A percentile compares a stretch with the other conserved stretches of the same genome.
Evolutionary conservation across 2,797 vertebrate species (phyloP).

Genomic region (Pterois miles): DNA sequence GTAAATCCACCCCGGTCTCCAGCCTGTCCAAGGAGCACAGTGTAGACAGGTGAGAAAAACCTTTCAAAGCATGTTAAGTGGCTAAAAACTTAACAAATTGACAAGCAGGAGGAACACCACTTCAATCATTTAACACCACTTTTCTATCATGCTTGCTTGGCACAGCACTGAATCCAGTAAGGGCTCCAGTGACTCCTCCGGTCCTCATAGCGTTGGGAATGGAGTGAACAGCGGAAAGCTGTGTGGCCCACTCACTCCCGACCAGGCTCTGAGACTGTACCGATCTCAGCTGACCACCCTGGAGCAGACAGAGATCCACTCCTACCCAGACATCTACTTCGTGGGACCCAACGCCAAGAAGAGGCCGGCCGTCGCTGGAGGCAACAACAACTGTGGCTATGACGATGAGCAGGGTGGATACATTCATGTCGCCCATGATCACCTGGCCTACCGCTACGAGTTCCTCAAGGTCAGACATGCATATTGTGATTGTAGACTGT

Average conservation of each 20-base stretch:
- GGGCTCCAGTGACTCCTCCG: conserved; percentile 68
- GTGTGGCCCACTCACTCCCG: conserved; percentile 85
- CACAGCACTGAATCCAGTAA: conserved; percentile 78
- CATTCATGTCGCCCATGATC: conserved; percentile 94
- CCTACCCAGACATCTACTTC: conserved; percentile 92
- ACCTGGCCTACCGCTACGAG: conserved; percentile 96
- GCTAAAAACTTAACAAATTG: not conserved
- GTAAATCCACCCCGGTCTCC: conserved; percentile 74
- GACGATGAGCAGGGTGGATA: conserved; percentile 97
- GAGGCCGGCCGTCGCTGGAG: conserved; percentile 89
- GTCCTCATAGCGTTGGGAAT: conserved; percentile 44
- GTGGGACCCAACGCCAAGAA: conserved; percentile 97
- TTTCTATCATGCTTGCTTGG: not conserved
- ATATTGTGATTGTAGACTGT: not conserved
- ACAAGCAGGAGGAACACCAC: not conserved
- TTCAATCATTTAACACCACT: not conserved
- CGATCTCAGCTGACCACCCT: conserved; percentile 90
- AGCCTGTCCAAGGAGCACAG: conserved; percentile 87
- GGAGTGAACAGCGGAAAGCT: conserved; percentile 84
- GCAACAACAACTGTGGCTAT: conserved; percentile 93
- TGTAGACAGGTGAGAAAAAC: conserved; percentile 71
- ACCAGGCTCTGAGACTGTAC: conserved; percentile 93
- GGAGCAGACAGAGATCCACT: conserved; percentile 93
- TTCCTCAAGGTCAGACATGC: conserved; percentile 88
- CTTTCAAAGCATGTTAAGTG: not conserved